Base-by-base conservation (phyloP, 2,113 vertebrate genomes). In the Callocephalon fimbriatum region DNA sequence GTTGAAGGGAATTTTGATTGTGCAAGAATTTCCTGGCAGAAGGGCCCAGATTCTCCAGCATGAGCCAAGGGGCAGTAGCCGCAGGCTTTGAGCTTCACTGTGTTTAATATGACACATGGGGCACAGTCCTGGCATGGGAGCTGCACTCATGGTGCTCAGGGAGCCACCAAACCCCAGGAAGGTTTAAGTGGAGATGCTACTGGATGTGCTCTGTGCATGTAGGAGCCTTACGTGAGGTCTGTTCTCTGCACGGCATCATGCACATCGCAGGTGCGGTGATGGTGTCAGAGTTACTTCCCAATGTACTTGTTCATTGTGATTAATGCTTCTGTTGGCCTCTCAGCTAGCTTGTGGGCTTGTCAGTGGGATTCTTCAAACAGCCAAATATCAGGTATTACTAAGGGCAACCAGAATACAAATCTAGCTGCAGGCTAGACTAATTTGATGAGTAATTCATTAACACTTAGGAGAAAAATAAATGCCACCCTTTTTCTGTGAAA, bases 91-190 rank as follows among this genome's bases (percentile, higher is more conserved):
- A n/a, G 51, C 67, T 11, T 62, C 10, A 0, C 4, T 17, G 32
- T 10, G 0, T 25, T 10, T 7, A 31, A 19, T 0, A 0, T 8
- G 71, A 31, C 0, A n/a, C 0, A 3, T 1, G 32, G 53, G 38
- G 4, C 47, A n/a, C 0, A 70, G 58, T 21, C 74, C 68, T 7
- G 35, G 67, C 2, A 2, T 48, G 26, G 62, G 23, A 18, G 32
- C 51, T 48, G 66, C 38, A 38, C 38, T 38, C 38, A 38, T 38
- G 38, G 38, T 1, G 17, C 29, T 12, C 1, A 0, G 19, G 32
- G 45, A 74, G 6, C 59, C 2, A 15, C 61, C 47, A 66, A 56
- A 15, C 50, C 29, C 47, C 21, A 10, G n/a, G 38, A 48, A 10
- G 54, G 26, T 29, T 73, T 61, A 35, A 61, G 20, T 29, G 54